Conservation (phyloP, 2,797 vertebrate species). For the Oceanodroma leucorhoa region DNA sequence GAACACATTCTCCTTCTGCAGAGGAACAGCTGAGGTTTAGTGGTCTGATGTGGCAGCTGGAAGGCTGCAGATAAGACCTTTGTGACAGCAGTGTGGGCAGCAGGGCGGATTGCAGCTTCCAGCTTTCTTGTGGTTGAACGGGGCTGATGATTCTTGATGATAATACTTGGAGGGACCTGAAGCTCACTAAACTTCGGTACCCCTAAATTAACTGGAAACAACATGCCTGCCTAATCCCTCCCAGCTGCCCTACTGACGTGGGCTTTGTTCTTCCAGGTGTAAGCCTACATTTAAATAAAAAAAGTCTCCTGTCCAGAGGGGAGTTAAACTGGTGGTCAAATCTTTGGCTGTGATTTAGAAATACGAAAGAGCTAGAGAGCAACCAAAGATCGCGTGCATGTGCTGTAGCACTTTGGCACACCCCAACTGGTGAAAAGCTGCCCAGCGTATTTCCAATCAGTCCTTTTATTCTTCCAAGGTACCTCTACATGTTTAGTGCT, state of each 20-base stretch:
- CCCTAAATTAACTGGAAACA: neutral
- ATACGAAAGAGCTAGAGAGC: neutral
- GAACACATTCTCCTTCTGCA: neutral
- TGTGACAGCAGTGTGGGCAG: neutral
- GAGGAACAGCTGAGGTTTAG: neutral
- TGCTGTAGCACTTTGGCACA: neutral
- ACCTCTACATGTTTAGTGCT: neutral
- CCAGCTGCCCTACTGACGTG: neutral
- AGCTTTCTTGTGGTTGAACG: accelerated
- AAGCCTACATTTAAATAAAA: neutral
- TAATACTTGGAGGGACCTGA: neutral
- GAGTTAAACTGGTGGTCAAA: neutral
- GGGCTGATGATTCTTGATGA: neutral
- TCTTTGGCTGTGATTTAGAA: neutral
- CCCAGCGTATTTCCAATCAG: neutral
- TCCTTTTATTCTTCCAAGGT: neutral
- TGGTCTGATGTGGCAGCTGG: neutral
- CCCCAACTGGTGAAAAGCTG: neutral
- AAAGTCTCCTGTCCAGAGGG: neutral
- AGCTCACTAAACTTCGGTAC: neutral
- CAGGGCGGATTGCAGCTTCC: neutral
- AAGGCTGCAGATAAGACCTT: neutral
- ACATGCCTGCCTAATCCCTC: neutral
- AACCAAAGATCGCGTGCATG: neutral
- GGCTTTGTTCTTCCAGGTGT: neutral